Evolutionary conservation across 2,888 invertebrate genomes (phyloP).

Genomic region (Norana najaformis): DNA sequence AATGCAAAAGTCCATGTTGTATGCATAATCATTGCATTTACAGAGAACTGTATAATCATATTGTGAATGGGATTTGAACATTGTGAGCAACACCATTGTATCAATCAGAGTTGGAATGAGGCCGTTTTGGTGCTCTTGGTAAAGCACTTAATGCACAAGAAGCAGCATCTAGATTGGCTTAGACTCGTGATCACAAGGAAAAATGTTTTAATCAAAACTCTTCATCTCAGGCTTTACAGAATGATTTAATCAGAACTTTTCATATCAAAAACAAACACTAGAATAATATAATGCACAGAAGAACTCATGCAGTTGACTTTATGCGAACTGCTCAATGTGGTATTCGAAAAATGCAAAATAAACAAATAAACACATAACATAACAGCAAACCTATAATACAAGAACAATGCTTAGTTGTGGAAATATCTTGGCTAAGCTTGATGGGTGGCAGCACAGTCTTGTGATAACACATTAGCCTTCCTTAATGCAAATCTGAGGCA

Average conservation of each 20-base stretch:
- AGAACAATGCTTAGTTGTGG: not conserved
- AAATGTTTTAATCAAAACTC: not conserved
- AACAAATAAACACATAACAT: not conserved
- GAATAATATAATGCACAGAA: not conserved
- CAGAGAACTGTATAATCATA: too few species aligned
- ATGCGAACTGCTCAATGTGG: not conserved
- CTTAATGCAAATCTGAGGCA: not conserved
- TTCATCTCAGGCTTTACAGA: not conserved
- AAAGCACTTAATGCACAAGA: too few species aligned
- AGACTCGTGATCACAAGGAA: not conserved
- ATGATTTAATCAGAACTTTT: not conserved
- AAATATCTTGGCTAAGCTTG: too few species aligned
- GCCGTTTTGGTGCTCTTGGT: too few species aligned
- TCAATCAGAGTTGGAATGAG: too few species aligned
- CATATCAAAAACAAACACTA: not conserved
- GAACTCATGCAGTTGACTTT: not conserved
- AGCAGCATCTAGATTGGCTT: not conserved
- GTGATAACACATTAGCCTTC: not conserved
- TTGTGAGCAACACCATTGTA: too few species aligned
- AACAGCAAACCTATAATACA: not conserved
- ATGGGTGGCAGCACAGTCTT: too few species aligned
- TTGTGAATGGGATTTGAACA: too few species aligned
- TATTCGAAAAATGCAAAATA: not conserved
- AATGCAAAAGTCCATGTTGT: too few species aligned
- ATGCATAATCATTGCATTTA: too few species aligned